Evolutionary conservation across 2,113 vertebrate genomes (phyloP), one percentile per base, ranked within the genome.

Genomic region (Connochaetes taurinus): DNA sequence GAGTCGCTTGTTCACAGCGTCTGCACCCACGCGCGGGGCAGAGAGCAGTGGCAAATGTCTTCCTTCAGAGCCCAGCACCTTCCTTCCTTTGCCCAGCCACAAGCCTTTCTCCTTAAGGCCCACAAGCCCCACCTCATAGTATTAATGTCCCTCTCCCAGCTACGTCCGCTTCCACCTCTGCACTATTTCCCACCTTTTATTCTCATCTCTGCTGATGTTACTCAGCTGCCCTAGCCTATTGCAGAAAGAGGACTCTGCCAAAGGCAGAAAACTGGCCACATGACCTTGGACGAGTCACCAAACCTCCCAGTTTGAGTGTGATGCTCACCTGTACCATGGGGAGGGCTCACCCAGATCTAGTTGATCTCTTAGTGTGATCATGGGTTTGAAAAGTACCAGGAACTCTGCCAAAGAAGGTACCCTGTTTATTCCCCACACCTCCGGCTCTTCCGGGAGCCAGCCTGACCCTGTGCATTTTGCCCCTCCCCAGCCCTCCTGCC

Each of bases 71-170:
- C 84, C 96, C 45, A 53, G 64, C 16, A 55, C 62, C 71, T 88
- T 84, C 91, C 81, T 76, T 91, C 81, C 94, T 91, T 60, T 47
- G 19, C 85, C 95, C 96, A 62, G 3, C 43, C 0, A 16, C 53
- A 16, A 97, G 36, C 91, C 96, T 95, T 96, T 64, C 85, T 98
- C 97, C 94, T 97, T 94, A 67, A 23, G 45, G 88, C 57, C 78
- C 91, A 47, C 36, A 17, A 23, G 19, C 31, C 43, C 85, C 67
- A 6, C 82, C 52, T 96, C 60, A 89, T 36, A 74, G 17, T 43
- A 4, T 8, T n/a, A 87, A 47, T 0, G 71, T 33, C 96, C 97
- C 82, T 74, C 71, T 93, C 89, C 91, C 31, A 1, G 62, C 57
- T 43, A 71, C 36, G 45, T 96, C 95, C 29, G 58, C 96, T 94